These are phyloP conservation scores for Tyrannus savana DNA, from an alignment of 2,113 vertebrate genomes.

Conservation along the genomic window DNA sequence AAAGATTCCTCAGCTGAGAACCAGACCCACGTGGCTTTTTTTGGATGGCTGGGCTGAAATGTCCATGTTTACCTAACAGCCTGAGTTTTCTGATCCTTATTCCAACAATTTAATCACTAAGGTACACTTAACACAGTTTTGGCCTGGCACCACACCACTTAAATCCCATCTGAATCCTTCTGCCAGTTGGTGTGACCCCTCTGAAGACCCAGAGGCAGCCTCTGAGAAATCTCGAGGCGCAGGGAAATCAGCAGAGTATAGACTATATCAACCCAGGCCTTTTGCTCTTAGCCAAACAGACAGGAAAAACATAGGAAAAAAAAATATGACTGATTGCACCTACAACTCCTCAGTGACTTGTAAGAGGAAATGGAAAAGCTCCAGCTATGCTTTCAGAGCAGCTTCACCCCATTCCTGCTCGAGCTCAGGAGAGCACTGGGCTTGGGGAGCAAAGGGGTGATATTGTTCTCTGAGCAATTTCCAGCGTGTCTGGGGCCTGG, in stretches of 20 bases:
- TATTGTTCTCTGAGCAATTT: background rate
- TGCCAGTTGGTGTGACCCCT: background rate
- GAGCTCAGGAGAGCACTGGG: rapidly evolving
- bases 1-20: background rate
- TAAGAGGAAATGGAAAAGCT: constrained; percentile 24
- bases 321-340: background rate
- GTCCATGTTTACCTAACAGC: background rate
- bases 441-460: background rate
- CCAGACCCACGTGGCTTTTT: background rate
- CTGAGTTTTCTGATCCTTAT: background rate
- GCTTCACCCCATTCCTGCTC: background rate
- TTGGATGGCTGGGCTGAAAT: background rate
- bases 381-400: background rate
- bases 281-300: background rate
- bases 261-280: background rate
- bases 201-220: background rate
- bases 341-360: background rate
- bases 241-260: background rate
- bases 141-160: background rate
- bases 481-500: background rate
- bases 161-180: background rate
- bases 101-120: background rate
- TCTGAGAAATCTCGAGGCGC: background rate
- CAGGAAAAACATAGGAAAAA: background rate
- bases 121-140: background rate